A percentile compares a stretch with the other conserved stretches of the same genome.
Conservation (phyloP, 2,797 vertebrate genomes). For the Glossophaga mutica region DNA sequence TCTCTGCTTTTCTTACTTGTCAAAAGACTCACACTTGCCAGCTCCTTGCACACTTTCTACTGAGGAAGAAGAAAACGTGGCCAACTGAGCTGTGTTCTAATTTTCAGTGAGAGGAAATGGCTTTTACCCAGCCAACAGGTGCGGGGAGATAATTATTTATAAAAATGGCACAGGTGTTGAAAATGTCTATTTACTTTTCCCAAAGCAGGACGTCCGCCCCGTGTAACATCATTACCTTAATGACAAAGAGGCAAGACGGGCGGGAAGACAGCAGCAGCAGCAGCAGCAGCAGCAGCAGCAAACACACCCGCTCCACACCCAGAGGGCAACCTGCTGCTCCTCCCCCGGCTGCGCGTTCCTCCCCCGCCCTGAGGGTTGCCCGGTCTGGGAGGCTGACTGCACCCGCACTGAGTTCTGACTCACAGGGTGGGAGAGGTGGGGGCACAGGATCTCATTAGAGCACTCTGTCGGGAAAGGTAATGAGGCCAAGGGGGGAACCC, state of each 20-base stretch:
- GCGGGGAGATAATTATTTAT: not conserved
- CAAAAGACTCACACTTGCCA: no score
- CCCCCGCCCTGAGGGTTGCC: not conserved
- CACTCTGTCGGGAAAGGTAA: no score
- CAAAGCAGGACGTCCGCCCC: not conserved
- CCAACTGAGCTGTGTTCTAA: not conserved
- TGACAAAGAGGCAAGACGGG: not conserved
- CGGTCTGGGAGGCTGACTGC: not conserved
- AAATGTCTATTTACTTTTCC: not conserved
- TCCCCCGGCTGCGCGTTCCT: not conserved
- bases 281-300: not conserved
- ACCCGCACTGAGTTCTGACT: not conserved
- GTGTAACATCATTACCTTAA: not conserved
- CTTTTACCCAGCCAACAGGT: not conserved
- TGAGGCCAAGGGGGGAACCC: not conserved
- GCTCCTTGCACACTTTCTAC: not conserved
- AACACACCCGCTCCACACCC: not conserved
- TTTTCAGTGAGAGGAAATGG: conserved; percentile 11
- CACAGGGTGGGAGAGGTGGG: not conserved
- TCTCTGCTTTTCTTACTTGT: no score
- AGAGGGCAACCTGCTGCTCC: not conserved
- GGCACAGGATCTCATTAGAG: no score
- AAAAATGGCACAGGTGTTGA: conserved; percentile 21
- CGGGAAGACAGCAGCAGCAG: not conserved
- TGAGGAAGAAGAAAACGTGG: not conserved